Evolutionary conservation across 1,140 invertebrate genomes (phyloP).

Genomic region (Lordiphosa collinella): DNA sequence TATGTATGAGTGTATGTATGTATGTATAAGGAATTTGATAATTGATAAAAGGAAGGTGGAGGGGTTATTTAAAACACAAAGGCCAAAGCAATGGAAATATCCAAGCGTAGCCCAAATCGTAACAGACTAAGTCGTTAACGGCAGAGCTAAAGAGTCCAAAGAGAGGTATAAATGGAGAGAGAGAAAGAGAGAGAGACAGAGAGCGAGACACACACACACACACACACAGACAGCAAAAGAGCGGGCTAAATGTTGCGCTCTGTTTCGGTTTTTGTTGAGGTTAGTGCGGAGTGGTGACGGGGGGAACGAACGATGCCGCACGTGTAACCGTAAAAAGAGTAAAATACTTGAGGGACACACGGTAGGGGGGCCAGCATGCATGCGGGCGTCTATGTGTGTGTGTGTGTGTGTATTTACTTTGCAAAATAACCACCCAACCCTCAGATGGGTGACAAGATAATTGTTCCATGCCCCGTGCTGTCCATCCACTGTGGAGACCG

Average conservation of each 20-base stretch:
- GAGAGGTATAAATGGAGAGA: background rate
- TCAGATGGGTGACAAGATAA: conserved; percentile 64
- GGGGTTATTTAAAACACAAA: too few species aligned
- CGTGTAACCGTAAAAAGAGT: conserved; percentile 75
- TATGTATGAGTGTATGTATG: background rate
- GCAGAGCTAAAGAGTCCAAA: conserved; percentile 10
- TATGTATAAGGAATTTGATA: too few species aligned
- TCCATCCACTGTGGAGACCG: conserved; percentile 12
- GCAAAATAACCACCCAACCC: conserved; percentile 57
- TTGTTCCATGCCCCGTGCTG: conserved; percentile 31
- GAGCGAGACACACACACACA: too few species aligned
- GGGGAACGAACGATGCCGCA: conserved; percentile 42
- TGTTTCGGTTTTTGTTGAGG: conserved; percentile 39
- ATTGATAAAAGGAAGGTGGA: too few species aligned
- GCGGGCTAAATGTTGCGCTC: conserved; percentile 40
- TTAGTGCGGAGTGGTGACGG: background rate
- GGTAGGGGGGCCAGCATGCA: conserved; percentile 19
- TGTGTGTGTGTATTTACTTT: conserved; percentile 47
- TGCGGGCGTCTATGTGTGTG: conserved; percentile 15
- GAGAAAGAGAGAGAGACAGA: conserved; percentile 14
- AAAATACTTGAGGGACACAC: conserved; percentile 23
- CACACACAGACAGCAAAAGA: conserved; percentile 14
- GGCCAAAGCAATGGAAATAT: too few species aligned
- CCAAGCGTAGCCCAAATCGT: background rate
- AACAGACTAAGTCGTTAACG: conserved; percentile 1